A percentile compares a stretch with the other conserved stretches of the same genome.
Conservation (phyloP, 2,888 invertebrate species). For the Perdita meconis region DNA sequence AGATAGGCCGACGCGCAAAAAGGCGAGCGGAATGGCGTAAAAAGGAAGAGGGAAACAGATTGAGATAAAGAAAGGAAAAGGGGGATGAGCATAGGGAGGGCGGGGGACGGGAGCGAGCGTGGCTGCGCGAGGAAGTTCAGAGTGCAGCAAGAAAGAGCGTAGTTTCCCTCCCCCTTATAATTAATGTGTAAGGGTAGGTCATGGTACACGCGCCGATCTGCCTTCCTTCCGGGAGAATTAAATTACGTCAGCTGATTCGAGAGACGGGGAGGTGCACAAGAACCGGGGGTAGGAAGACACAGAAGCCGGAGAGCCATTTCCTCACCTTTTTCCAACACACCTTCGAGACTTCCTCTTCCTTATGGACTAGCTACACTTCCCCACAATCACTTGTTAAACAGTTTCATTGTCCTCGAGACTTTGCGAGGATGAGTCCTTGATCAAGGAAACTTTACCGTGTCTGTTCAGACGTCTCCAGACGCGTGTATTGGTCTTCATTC, state of each 20-base stretch:
- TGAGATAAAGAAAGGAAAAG: slow-evolving; percentile 62
- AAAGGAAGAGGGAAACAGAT: slow-evolving; percentile 54
- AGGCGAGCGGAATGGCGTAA: slow-evolving; percentile 31
- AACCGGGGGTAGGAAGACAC: slow-evolving; percentile 15
- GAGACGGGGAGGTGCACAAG: slow-evolving; percentile 55
- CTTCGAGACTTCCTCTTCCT: slow-evolving; percentile 55
- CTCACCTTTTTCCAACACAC: slow-evolving; percentile 66
- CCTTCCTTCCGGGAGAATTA: slow-evolving; percentile 77
- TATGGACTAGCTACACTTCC: slow-evolving; percentile 46
- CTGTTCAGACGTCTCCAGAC: slow-evolving; percentile 6
- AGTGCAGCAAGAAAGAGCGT: slow-evolving; percentile 56
- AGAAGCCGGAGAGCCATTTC: slow-evolving; percentile 68
- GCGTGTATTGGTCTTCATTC: neutral
- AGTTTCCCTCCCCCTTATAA: slow-evolving; percentile 81
- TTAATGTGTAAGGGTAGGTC: slow-evolving; percentile 84
- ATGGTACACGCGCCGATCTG: slow-evolving; percentile 68
- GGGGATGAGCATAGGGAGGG: slow-evolving; percentile 48
- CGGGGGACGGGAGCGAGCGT: slow-evolving; percentile 71
- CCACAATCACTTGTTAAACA: slow-evolving; percentile 75
- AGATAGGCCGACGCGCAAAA: slow-evolving; percentile 60
- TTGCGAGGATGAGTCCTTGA: slow-evolving; percentile 44
- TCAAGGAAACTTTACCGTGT: slow-evolving; percentile 30
- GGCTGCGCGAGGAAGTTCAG: slow-evolving; percentile 67
- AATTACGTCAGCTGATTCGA: slow-evolving; percentile 81
- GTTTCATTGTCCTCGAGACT: slow-evolving; percentile 53